Conservation (phyloP, 2,888 invertebrate genomes). For the Chelonus formosanus region DNA sequence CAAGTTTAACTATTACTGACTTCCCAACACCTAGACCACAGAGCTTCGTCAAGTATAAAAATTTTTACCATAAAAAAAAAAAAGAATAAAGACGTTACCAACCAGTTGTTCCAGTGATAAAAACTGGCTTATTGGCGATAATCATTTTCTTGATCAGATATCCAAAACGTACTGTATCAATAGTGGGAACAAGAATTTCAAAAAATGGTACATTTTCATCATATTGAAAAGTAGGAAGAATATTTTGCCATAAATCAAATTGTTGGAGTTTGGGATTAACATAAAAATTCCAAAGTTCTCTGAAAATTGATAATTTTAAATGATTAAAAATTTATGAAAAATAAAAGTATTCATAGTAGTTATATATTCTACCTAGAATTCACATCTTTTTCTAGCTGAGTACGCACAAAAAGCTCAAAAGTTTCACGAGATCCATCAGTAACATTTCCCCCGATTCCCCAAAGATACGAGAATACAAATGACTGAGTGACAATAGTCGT, state of each 20-base stretch:
- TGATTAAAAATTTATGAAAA: neutral
- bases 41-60: too few relatives aligned
- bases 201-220: conserved; percentile 80
- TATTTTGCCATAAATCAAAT: conserved; percentile 81
- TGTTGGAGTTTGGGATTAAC: conserved; percentile 76
- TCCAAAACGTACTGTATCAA: conserved; percentile 89
- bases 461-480: conserved; percentile 83
- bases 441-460: conserved; percentile 89
- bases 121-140: conserved; percentile 77
- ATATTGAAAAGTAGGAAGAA: conserved; percentile 79
- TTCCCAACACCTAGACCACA: conserved; percentile 80
- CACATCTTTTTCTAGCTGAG: conserved; percentile 75
- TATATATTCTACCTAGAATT: conserved; percentile 69
- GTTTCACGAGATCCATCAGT: conserved; percentile 73
- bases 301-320: conserved; percentile 74
- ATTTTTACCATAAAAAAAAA: too few relatives aligned
- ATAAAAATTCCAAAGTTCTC: conserved; percentile 79
- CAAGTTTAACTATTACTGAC: conserved; percentile 82
- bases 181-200: conserved; percentile 89
- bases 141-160: conserved; percentile 81
- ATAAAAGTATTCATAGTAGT: too few relatives aligned
- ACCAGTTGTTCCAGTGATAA: conserved; percentile 91
- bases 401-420: conserved; percentile 76
- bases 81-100: conserved; percentile 28
- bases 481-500: conserved; percentile 76